These are phyloP conservation scores for Aegotheles bennettii DNA, from an alignment of 2,113 vertebrate species.

Conservation along the genomic window DNA sequence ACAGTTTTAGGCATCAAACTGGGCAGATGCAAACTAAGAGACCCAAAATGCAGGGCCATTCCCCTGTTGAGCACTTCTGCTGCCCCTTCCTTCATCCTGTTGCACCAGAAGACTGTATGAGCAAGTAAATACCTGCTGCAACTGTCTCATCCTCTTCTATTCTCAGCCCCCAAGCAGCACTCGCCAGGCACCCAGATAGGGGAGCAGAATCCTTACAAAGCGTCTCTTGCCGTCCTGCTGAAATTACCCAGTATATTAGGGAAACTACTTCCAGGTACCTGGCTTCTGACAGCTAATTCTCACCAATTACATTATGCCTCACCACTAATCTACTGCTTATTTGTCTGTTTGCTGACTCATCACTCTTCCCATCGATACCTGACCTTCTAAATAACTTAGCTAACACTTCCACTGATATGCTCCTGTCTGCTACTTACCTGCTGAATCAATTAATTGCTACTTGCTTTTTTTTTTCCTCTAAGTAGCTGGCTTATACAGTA, in stretches of 20 bases:
- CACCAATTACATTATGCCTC: neutral
- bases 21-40: neutral
- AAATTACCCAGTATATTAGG: neutral
- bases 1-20: neutral
- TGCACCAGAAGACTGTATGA: neutral
- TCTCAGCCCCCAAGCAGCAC: neutral
- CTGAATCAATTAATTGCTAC: neutral
- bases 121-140: neutral
- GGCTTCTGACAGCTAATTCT: neutral
- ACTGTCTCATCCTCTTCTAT: neutral
- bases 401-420: neutral
- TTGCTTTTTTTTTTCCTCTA: neutral
- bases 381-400: neutral
- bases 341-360: constrained; percentile 5
- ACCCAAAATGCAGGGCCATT: neutral
- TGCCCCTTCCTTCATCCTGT: neutral
- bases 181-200: accelerated
- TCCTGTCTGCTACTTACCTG: neutral
- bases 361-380: neutral
- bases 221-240: neutral
- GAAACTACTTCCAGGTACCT: neutral
- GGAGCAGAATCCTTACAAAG: neutral
- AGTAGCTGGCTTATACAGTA: neutral
- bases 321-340: neutral
- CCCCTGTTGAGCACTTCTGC: neutral